Percentiles rank a stretch among this genome's conserved stretches.
phyloP scores from a whole-genome alignment of 2,888 invertebrate species.

The Empis stercorea region DNA sequence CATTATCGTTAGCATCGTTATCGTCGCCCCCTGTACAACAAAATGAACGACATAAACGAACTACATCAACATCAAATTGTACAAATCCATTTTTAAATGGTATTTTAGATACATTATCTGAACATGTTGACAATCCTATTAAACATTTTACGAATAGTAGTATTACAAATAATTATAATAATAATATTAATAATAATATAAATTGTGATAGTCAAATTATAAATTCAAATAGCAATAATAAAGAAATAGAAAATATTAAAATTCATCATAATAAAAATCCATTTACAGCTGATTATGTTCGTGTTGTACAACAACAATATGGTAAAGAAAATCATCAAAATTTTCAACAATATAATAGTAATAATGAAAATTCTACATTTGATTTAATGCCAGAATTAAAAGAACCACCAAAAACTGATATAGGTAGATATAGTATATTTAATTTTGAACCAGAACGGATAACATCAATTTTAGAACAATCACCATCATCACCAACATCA shows the following conservation, averaged over 20 bases:
- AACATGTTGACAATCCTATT: constrained; percentile 7
- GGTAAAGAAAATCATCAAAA: not conserved
- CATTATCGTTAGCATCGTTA: not conserved
- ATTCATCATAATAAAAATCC: constrained; percentile 9
- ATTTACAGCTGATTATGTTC: constrained; percentile 8
- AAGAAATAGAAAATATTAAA: not conserved
- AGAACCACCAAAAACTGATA: constrained; percentile 10
- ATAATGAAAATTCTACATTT: not conserved
- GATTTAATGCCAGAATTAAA: not conserved
- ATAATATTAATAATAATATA: not conserved
- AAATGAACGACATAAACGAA: not conserved
- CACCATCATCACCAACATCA: not conserved
- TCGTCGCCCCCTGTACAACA: not conserved
- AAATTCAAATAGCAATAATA: not conserved
- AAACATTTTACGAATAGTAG: not conserved
- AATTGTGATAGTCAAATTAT: not conserved
- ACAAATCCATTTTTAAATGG: constrained; percentile 19
- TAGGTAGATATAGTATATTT: constrained; percentile 12
- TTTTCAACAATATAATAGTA: too few relatives aligned
- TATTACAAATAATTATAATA: not conserved
- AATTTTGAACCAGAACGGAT: constrained; percentile 14
- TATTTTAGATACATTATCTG: constrained; percentile 7
- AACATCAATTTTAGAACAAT: constrained; percentile 6
- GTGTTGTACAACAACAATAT: not conserved
- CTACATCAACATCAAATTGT: not conserved